phyloP scores from a whole-genome alignment of 2,888 invertebrate species.

The Calameuta pallipes region DNA sequence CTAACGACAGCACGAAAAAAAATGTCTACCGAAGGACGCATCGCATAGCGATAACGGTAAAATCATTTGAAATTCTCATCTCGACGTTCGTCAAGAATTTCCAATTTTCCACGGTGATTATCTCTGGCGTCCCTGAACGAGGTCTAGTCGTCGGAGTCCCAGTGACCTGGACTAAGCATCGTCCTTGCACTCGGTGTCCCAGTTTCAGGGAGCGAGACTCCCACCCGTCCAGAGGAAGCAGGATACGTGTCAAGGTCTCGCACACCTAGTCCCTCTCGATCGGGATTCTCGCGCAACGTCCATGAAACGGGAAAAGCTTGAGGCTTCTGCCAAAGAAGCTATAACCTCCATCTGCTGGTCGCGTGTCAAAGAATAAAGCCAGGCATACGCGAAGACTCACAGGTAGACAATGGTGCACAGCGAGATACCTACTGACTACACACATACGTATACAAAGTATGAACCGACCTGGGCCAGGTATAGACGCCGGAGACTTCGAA shows the following conservation, averaged over 20 bases:
- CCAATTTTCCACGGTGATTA: neutral
- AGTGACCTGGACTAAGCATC: slow-evolving; percentile 51
- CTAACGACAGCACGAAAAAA: neutral
- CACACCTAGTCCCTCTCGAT: slow-evolving; percentile 5
- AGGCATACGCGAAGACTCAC: neutral
- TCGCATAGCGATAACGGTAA: neutral
- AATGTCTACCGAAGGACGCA: neutral
- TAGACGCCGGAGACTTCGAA: slow-evolving; percentile 99
- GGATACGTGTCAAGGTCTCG: slow-evolving; percentile 56
- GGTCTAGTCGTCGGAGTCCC: slow-evolving; percentile 41
- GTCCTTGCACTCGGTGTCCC: slow-evolving; percentile 62
- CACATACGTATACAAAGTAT: neutral
- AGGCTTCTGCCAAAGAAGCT: neutral
- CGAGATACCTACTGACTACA: too few species aligned
- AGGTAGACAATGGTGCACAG: neutral
- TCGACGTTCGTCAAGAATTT: neutral
- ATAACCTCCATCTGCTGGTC: neutral
- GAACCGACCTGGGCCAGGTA: slow-evolving; percentile 94
- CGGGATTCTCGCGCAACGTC: neutral
- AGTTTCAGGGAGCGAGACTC: slow-evolving; percentile 51
- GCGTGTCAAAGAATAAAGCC: neutral
- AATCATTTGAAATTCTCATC: slow-evolving; percentile 5
- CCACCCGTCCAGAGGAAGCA: slow-evolving; percentile 33
- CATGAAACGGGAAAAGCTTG: neutral
- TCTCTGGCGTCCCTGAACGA: slow-evolving; percentile 37